Evolutionary conservation across 92 coral and sea anemone genomes (phyloP), one percentile per base, ranked within the genome.

Genomic region (Zoanthus sansibaricus): DNA sequence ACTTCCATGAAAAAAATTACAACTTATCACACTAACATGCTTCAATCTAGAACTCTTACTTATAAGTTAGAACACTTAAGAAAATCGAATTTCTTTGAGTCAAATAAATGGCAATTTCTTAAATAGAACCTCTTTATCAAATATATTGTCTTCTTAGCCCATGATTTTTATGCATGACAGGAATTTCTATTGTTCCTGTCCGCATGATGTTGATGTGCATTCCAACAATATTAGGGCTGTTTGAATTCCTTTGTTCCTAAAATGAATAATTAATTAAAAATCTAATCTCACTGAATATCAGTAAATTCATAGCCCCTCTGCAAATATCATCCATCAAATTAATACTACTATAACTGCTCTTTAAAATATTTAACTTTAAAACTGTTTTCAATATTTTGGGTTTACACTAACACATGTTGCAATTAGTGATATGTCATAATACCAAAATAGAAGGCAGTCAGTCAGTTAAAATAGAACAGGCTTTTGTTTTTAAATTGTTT

Each of bases 61-160:
- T 51, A 37, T 54, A 77, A 78, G 83, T 59, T 33, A 17, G 58
- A 78, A 59, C 32, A 48, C 49, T 33, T 33, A 46, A 15, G 71
- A 59, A 77, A 56, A 9, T 8, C 5, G 58, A 17, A 9, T 14
- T 12, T 15, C 61, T 78, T 16, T 20, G 25, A 58, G 49, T 52
- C 66, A 58, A 78, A 78, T 52, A 49, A 49, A 62, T 20, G 3
- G 14, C 83, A 18, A 58, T 25, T 49, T 74, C 47, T 78, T 78
- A 78, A 78, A 78, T 78, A 78, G 15, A 55, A 32, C 56, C 15
- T 56, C 83, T 54, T n/a, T 32, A 45, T 30, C 32, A 78, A 78
- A 56, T 37, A 56, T 31, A 58, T 58, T 17, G 44, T 32, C 31
- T 15, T 18, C 55, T 48, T 25, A 56, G 33, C 37, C 71, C 21